Percentiles rank a stretch among this genome's conserved stretches.
These are phyloP conservation scores for Lottia gigantea DNA, from an alignment of 2,888 invertebrate genomes.

Conservation along the genomic window DNA sequence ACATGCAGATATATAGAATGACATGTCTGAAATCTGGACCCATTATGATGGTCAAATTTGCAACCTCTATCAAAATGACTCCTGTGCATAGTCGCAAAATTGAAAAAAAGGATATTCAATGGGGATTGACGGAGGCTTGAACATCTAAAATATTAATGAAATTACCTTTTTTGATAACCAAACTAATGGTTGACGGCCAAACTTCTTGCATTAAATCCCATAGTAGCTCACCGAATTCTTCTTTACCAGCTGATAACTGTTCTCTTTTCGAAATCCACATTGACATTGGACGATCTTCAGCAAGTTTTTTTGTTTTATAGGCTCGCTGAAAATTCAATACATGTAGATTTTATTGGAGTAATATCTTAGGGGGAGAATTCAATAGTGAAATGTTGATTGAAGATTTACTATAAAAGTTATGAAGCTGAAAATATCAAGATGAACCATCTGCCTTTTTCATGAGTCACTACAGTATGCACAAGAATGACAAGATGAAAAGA, in stretches of 20 bases:
- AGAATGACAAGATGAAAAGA: no score
- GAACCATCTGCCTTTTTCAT: no score
- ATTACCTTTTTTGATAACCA: conserved; percentile 46
- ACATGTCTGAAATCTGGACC: background rate
- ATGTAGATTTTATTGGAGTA: background rate
- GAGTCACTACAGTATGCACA: no score
- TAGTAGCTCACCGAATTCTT: conserved; percentile 41
- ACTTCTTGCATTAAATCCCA: conserved; percentile 51
- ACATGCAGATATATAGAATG: background rate
- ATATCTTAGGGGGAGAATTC: no score
- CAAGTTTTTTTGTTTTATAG: conserved; percentile 45
- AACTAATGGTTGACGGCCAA: conserved; percentile 49
- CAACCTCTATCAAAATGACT: background rate
- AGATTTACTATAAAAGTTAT: no score
- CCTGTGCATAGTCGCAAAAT: no score
- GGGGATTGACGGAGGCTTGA: no score
- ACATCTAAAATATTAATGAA: no score
- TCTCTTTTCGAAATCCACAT: conserved; percentile 48
- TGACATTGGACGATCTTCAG: conserved; percentile 52
- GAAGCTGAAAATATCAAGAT: no score
- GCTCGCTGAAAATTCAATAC: conserved; percentile 36
- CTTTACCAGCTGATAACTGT: conserved; percentile 40
- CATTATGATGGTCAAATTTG: background rate
- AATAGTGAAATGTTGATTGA: no score
- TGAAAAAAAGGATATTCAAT: no score